Percentiles rank a stretch among this genome's conserved stretches.
phyloP scores from a whole-genome alignment of 2,113 vertebrate genomes.

The Halcyon malimbica region DNA sequence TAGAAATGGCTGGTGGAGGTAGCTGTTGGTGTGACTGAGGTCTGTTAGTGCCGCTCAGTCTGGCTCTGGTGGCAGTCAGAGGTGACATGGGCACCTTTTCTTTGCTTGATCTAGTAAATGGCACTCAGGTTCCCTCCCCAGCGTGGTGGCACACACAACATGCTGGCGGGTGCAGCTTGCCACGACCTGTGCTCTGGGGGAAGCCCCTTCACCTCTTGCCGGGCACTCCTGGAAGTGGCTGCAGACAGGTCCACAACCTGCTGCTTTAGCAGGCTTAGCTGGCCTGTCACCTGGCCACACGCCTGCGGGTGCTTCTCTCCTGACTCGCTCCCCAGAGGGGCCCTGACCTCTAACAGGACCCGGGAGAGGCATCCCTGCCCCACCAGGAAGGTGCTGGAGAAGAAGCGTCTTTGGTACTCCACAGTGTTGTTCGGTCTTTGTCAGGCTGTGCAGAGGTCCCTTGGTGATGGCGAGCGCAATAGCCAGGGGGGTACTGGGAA shows the following conservation, averaged over 20 bases:
- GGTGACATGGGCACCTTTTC: not conserved
- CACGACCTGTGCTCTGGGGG: not conserved
- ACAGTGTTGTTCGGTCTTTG: not conserved
- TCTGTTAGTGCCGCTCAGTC: not conserved
- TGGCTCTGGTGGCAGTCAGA: not conserved
- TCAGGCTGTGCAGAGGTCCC: not conserved
- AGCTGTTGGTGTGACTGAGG: not conserved
- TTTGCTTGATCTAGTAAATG: not conserved
- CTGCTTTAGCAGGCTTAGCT: not conserved
- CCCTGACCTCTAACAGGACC: rapidly evolving
- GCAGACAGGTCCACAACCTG: not conserved
- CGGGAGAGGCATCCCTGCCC: not conserved
- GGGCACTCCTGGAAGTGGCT: not conserved
- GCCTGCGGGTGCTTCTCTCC: not conserved
- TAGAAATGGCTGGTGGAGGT: not conserved
- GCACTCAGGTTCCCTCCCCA: not conserved
- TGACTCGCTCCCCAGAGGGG: not conserved
- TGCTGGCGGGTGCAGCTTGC: not conserved
- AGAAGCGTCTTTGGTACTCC: not conserved
- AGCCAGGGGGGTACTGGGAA: rapidly evolving
- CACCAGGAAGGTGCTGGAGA: not conserved
- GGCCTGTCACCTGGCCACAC: not conserved
- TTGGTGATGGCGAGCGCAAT: rapidly evolving
- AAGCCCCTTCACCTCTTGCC: rapidly evolving
- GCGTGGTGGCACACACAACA: rapidly evolving